Evolutionary conservation across 2,113 vertebrate genomes (phyloP), one percentile per base, ranked within the genome.

Genomic region (Propithecus coquereli): DNA sequence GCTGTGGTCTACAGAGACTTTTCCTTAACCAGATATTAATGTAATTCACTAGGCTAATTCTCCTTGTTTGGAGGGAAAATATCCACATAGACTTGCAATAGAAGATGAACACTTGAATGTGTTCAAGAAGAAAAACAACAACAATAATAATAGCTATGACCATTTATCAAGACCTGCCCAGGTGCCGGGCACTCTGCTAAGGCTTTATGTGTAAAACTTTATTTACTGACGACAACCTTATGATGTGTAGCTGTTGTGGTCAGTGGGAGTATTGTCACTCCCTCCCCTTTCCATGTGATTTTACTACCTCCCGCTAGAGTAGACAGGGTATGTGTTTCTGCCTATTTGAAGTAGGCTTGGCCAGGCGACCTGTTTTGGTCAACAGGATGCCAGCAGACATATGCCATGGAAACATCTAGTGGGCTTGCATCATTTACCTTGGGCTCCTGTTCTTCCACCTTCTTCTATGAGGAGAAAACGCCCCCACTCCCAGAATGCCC

Each of bases 11-110:
- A 50, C 70, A 80, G 95, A 96, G 96, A 92, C 80, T 73, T 96
- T 84, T 57, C 85, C 73, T 97, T 97, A 94, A 84, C 77, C 83
- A 93, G 93, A 94, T 93, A 94, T 91, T 82, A 94, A 97, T 74
- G 59, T 71, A 76, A 81, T 92, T 97, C n/a, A 84, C 81, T 96
- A 65, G 45, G 90, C 92, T 97, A 94, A 95, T 95, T 92, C 95
- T 80, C 32, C 92, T 94, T 81, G 47, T 95, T 57, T 83, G 59
- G 50, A 71, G 61, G n/a, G 85, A 47, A 94, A 93, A 83, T 47
- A 68, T 65, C 52, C 68, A 18, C 37, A 25, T 71, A 54, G 59
- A 81, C 45, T 77, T 52, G 16, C 23, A 71, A 43, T 7, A 57
- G 68, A 88, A 92, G 52, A 92, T 59, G 45, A 81, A 84, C 23